phyloP scores from a whole-genome alignment of 2,888 invertebrate species.

The Machimus rusticus region DNA sequence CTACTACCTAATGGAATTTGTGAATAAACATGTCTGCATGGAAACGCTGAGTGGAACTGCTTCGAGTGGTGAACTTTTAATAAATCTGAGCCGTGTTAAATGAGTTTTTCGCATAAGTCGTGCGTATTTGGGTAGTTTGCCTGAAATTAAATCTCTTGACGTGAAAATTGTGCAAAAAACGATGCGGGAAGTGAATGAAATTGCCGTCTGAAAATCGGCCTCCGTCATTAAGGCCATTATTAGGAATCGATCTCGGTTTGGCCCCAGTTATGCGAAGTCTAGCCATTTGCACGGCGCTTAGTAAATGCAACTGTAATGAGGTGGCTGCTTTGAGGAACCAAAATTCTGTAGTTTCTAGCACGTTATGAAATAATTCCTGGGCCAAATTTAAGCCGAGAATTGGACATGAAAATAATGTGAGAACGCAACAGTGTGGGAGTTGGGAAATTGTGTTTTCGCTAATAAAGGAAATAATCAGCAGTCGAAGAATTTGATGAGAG shows the following conservation, averaged over 20 bases:
- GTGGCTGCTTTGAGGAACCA: background rate
- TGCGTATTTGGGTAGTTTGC: background rate
- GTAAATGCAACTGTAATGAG: background rate
- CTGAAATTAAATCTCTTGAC: background rate
- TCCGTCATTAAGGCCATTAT: constrained; percentile 13
- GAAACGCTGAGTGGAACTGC: constrained; percentile 4
- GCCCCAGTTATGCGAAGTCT: background rate
- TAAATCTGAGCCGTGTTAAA: background rate
- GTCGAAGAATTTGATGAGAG: background rate
- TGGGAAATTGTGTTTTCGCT: background rate
- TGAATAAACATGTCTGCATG: constrained; percentile 33
- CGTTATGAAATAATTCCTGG: background rate
- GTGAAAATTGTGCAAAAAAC: background rate
- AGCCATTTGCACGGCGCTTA: background rate
- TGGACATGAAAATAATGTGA: background rate
- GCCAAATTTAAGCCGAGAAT: background rate
- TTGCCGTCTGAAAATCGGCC: background rate
- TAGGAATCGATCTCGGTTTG: constrained; percentile 7
- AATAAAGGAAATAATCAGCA: background rate
- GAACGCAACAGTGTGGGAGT: background rate
- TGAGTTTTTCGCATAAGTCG: background rate
- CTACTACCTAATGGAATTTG: constrained; percentile 1
- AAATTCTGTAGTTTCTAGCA: background rate
- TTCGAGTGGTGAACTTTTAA: background rate
- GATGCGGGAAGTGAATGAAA: background rate